These are phyloP conservation scores for Sprattus sprattus DNA, from an alignment of 2,113 vertebrate species.

Conservation along the genomic window DNA sequence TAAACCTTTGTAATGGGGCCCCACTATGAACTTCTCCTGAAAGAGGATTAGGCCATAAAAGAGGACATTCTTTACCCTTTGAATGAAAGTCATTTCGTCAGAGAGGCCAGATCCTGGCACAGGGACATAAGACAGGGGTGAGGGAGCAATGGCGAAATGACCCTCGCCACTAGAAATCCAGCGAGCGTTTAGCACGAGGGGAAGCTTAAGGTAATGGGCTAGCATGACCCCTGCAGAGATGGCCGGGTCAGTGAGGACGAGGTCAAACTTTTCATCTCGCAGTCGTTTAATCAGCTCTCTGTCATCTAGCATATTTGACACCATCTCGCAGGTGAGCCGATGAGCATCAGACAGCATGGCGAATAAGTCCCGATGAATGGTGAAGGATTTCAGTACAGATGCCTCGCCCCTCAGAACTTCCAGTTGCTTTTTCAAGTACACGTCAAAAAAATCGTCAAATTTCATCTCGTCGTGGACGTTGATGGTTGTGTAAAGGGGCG, in stretches of 20 bases:
- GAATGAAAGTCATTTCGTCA: conserved; percentile 67
- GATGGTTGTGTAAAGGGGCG: conserved; percentile 57
- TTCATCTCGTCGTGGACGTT: background rate
- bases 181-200: conserved; percentile 68
- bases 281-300: conserved; percentile 39
- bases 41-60: conserved; percentile 45
- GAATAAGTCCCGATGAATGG: conserved; percentile 42
- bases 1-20: conserved; percentile 58
- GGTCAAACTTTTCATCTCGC: conserved; percentile 59
- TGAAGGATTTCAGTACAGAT: conserved; percentile 51
- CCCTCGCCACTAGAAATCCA: conserved; percentile 69
- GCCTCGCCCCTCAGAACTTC: conserved; percentile 38
- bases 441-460: conserved; percentile 53
- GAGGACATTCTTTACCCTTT: conserved; percentile 65
- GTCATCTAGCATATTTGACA: conserved; percentile 49
- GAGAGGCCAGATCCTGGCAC: conserved; percentile 63
- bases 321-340: conserved; percentile 15
- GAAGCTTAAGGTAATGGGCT: conserved; percentile 69
- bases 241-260: conserved; percentile 69
- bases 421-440: conserved; percentile 41
- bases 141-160: conserved; percentile 66
- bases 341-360: conserved; percentile 17
- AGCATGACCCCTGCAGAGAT: conserved; percentile 56
- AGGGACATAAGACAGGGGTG: conserved; percentile 70
- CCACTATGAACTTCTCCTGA: conserved; percentile 55